Evolutionary conservation across 2,113 vertebrate genomes (phyloP), one percentile per base, ranked within the genome.

Genomic region (Hippocampus barbouri): DNA sequence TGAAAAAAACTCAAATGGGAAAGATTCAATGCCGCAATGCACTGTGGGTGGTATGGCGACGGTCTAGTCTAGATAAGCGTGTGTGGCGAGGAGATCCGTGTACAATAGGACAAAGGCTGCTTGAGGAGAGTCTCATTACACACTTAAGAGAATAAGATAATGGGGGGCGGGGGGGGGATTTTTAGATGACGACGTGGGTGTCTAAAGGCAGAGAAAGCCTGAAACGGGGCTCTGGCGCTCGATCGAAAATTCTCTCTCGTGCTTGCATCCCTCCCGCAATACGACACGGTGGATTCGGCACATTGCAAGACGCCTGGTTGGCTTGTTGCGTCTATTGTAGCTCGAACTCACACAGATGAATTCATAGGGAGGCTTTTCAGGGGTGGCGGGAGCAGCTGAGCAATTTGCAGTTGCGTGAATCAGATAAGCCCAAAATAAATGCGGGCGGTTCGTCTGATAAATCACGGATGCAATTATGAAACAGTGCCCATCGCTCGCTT

Each of bases 101-200:
- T 85, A 84, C 79, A 84, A 76, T 85, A 78, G 81, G 79, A 83
- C 74, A 79, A 85, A 89, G 81, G 71, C 74, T 84, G 87, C 85
- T 87, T 72, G 78, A 84, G 85, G 83, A 87, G 71, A 80, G 84
- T 60, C 76, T 89, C 88, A 90, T 88, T 89, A 90, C 81, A 88
- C 84, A 87, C 74, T 88, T 87, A 87, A 79, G 77, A 85, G 85
- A 73, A 83, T 85, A 83, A 80, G 83, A 81, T 89, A 87, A 90
- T 89, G 76, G 76, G 66, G 77, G n/a, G n/a, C n/a, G 34, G 30
- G 30, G 34, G 34, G 66, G 41, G 71, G 66, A 74, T 54, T 79
- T 54, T 81, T 56, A 54, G 70, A 71, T 69, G 77, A 76, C 64
- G 66, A 51, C 82, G 86, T 81, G 85, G 81, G 79, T 79, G 78